Conservation (phyloP, 2,113 vertebrate genomes). For the Mormyrus lacerda region DNA sequence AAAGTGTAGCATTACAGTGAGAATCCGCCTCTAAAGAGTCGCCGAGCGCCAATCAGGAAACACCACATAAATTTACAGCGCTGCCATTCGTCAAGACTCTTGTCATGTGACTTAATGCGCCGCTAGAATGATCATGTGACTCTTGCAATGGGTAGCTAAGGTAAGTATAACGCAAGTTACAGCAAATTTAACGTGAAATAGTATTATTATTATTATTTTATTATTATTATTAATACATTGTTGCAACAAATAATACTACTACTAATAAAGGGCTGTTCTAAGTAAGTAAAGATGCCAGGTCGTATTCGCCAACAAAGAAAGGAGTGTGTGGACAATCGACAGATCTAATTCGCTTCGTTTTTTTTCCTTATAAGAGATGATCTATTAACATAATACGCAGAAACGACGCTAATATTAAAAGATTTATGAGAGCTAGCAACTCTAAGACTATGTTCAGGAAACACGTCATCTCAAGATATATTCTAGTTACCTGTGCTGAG, state of each 20-base stretch:
- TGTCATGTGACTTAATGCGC: conserved; percentile 12
- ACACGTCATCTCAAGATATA: background rate
- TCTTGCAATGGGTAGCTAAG: background rate
- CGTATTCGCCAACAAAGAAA: background rate
- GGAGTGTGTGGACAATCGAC: background rate
- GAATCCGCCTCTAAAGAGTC: conserved; percentile 18
- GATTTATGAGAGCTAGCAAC: background rate
- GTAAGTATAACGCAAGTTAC: background rate
- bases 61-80: background rate
- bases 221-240: background rate
- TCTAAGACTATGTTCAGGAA: background rate
- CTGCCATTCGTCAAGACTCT: conserved; percentile 12
- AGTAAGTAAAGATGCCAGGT: background rate
- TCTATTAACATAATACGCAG: background rate
- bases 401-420: background rate
- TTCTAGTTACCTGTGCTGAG: background rate
- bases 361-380: background rate
- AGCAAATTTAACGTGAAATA: background rate
- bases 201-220: background rate
- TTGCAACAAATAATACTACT: background rate
- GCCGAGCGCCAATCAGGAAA: conserved; percentile 22
- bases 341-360: background rate
- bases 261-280: background rate
- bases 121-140: background rate
- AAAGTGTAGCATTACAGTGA: background rate